Evolutionary conservation across 2,113 vertebrate genomes (phyloP), one percentile per base, ranked within the genome.

Genomic region (Columba livia): DNA sequence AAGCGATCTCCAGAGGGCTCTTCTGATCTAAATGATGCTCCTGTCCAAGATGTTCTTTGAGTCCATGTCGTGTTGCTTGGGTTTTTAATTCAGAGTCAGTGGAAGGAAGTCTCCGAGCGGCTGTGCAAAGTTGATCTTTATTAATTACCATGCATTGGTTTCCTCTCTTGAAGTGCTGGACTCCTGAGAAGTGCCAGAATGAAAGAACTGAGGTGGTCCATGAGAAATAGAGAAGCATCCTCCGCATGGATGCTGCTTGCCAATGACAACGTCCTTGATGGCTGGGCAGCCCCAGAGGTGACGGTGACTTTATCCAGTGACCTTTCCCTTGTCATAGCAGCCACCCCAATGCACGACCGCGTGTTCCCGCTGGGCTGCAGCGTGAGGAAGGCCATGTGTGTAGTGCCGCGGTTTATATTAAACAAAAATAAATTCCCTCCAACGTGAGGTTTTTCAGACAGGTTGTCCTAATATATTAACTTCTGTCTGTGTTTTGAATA

Each of bases 401-500:
- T 77, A 97, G 94, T 95, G 95, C 93, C 20, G n/a, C 65, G 38
- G 90, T 98, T 97, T 95, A 91, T 97, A 98, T 98, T 98, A 98
- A 98, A 97, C 97, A 98, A 97, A 98, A 98, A 98, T 98, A 98
- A 98, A 98, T 98, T 97, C 94, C 97, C 96, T 97, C 97, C 97
- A 98, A 98, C 94, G 93, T n/a, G 96, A 95, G 95, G 17, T 95
- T 97, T 93, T 98, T 98, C 98, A 98, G 98, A 97, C 98, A 98
- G 98, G 97, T 98, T 98, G 97, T 98, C 98, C 98, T 98, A 98
- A 98, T 98, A 98, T 98, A 98, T 98, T 98, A 98, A 98, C 98
- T 98, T 98, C 97, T 98, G 97, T 97, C 98, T 98, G 97, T 98
- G 97, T 98, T 98, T 98, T 98, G 98, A 98, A 98, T 98, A 98